Evolutionary conservation across 2,113 vertebrate species (phyloP), one percentile per base, ranked within the genome.

Genomic region (Leptocoma aspasia): DNA sequence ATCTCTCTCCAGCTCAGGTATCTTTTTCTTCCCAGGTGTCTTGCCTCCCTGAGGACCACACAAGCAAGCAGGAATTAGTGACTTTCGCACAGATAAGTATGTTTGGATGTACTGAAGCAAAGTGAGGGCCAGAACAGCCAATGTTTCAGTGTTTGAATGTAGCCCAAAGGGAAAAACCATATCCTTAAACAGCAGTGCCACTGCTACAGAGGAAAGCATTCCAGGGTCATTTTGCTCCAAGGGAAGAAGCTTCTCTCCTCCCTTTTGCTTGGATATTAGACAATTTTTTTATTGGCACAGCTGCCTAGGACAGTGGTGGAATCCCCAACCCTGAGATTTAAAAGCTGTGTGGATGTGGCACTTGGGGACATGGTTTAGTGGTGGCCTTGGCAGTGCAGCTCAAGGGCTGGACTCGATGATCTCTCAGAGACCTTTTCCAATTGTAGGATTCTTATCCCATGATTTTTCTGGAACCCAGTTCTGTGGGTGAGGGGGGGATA

Each of bases 1-100:
- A 35, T 99, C 98, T 83, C 91, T 97, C 13, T 98, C 98, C 84
- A 98, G 93, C 92, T 98, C 98, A 0, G 93, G 31, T 71, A 88
- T 96, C 86, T 95, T 98, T 73, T 96, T 97, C 82, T 54, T 97
- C 5, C 7, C 65, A 15, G 69, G 35, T 19, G 44, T 81, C 73
- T 92, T 98, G 61, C 95, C 94, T 66, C 92, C 96, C 97, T 98
- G 86, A 88, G 86, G 95, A 93, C 22, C 90, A 92, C 52, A 97
- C 94, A 93, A 37, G 0, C 30, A 95, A 61, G 49, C 5, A 80
- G 82, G 4, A 87, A 26, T 90, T 81, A 88, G 50, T 21, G 49
- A 59, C 10, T 30, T 72, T 15, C n/a, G 15, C 37, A 69, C 20
- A 47, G 45, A 10, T 13, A 41, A 18, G 53, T 9, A 9, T 12